Percentiles rank a stretch among this genome's conserved stretches.
Conservation (phyloP, 2,797 vertebrate genomes). For the Aselliscus stoliczkanus region DNA sequence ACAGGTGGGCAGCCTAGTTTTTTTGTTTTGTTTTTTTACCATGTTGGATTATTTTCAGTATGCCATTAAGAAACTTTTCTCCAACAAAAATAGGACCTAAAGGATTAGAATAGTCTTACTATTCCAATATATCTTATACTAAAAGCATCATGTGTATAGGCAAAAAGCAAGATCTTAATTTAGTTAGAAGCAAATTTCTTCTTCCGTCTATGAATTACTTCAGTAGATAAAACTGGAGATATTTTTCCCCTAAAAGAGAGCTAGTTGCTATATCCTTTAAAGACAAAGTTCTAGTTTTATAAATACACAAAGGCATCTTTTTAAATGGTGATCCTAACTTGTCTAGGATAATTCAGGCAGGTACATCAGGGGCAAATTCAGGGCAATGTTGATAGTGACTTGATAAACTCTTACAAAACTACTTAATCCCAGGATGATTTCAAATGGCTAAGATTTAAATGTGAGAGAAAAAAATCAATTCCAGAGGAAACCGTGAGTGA, state of each 20-base stretch:
- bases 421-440: background rate
- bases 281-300: background rate
- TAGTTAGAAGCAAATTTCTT: background rate
- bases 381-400: background rate
- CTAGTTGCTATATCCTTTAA: background rate
- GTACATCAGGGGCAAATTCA: background rate
- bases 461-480: background rate
- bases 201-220: background rate
- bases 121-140: background rate
- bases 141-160: background rate
- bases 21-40: background rate
- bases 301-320: background rate
- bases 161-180: background rate
- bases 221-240: background rate
- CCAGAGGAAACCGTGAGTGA: background rate
- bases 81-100: background rate
- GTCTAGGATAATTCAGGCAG: background rate
- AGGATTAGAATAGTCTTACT: background rate
- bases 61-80: background rate
- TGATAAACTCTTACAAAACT: background rate
- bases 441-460: background rate
- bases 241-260: background rate
- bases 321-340: background rate
- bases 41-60: background rate
- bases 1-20: background rate